Percentiles rank a stretch among this genome's conserved stretches.
Evolutionary conservation across 35 echinoderm and acorn worm species (phyloP).

Genomic region (Anneissia japonica): DNA sequence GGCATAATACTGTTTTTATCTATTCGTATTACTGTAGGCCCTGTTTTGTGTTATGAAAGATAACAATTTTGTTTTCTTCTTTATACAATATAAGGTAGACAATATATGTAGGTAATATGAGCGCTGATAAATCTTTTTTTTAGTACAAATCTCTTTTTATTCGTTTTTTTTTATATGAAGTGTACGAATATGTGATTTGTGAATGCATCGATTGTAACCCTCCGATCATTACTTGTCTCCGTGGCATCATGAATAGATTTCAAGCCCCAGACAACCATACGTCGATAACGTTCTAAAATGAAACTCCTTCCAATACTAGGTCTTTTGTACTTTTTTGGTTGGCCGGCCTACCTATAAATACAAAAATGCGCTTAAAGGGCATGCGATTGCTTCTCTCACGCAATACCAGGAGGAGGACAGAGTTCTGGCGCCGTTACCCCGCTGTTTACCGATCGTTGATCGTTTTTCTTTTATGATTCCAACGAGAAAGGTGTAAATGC

Average conservation of each 20-base stretch:
- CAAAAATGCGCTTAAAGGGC: neutral
- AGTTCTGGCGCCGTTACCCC: neutral
- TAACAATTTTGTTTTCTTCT: too few species aligned
- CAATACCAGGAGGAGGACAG: neutral
- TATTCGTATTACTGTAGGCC: too few species aligned
- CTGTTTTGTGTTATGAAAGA: too few species aligned
- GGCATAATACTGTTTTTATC: too few species aligned
- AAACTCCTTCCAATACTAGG: too few species aligned
- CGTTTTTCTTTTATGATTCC: neutral
- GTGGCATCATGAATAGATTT: neutral
- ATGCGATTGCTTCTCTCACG: neutral
- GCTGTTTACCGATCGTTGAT: neutral
- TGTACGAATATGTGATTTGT: too few species aligned
- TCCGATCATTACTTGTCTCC: neutral
- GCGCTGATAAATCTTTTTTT: too few species aligned
- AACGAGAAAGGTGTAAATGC: neutral
- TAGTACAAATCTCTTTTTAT: too few species aligned
- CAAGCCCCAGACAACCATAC: neutral
- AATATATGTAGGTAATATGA: too few species aligned
- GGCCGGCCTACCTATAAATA: neutral
- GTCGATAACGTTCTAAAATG: neutral
- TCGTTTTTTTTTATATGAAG: too few species aligned
- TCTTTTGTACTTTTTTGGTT: neutral
- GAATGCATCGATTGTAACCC: too few species aligned
- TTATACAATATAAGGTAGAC: too few species aligned